Conservation (phyloP, 1,140 invertebrate genomes). For the Zaprionus davidi region DNA sequence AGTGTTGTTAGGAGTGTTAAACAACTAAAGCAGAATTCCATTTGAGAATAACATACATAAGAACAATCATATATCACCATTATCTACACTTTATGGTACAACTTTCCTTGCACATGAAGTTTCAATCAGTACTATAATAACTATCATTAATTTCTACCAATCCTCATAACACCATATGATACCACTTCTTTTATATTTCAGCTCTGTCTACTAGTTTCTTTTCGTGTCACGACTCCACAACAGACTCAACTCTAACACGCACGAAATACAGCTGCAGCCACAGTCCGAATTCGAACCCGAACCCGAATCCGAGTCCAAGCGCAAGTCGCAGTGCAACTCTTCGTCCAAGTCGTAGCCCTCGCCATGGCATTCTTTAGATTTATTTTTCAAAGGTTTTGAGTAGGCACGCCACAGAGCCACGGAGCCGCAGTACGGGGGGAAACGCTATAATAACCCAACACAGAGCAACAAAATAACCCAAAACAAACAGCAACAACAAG, state of each 20-base stretch:
- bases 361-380: constrained; percentile 76
- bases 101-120: too few relatives aligned
- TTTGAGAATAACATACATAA: too few relatives aligned
- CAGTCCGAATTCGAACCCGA: background rate
- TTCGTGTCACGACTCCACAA: background rate
- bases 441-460: constrained; percentile 42
- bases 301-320: background rate
- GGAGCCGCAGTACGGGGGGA: constrained; percentile 10
- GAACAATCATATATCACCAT: too few relatives aligned
- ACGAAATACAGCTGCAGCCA: constrained; percentile 52
- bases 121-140: too few relatives aligned
- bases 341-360: constrained; percentile 21
- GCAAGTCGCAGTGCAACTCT: background rate
- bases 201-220: background rate
- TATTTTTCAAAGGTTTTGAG: constrained; percentile 78
- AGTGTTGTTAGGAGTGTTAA: too few relatives aligned
- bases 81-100: too few relatives aligned
- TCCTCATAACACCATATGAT: too few relatives aligned
- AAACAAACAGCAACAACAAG: constrained; percentile 31
- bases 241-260: background rate
- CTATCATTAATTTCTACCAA: too few relatives aligned
- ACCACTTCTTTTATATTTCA: background rate
- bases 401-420: constrained; percentile 51
- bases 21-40: too few relatives aligned
- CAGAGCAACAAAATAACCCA: constrained; percentile 34